A percentile compares a stretch with the other conserved stretches of the same genome.
Evolutionary conservation across 2,888 invertebrate genomes (phyloP).

Genomic region (Molorchus minor): DNA sequence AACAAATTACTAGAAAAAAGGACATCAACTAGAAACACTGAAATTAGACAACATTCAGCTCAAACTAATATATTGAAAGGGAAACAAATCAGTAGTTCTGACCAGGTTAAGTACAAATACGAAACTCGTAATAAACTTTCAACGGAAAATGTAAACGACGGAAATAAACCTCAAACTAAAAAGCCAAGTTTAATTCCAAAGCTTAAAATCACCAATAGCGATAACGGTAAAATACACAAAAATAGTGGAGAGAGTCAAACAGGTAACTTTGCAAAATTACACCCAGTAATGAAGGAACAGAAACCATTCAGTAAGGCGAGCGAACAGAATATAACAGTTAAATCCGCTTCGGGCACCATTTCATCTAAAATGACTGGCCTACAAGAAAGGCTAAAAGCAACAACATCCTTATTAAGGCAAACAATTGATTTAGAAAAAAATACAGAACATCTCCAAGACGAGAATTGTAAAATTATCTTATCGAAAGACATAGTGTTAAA

Average conservation of each 20-base stretch:
- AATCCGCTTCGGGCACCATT: conserved; percentile 10
- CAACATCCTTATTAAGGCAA: conserved; percentile 30
- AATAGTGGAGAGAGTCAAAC: background rate
- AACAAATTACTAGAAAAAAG: background rate
- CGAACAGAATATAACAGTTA: background rate
- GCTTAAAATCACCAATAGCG: conserved; percentile 7
- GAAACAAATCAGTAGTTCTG: too few relatives aligned
- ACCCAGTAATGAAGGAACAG: background rate
- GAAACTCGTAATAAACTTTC: too few relatives aligned
- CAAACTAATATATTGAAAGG: too few relatives aligned
- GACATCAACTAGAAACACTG: background rate
- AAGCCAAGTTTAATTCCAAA: conserved; percentile 33
- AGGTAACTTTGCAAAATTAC: background rate
- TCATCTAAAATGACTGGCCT: conserved; percentile 28
- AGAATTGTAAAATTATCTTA: background rate
- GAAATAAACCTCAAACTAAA: background rate
- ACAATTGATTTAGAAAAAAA: conserved; percentile 27
- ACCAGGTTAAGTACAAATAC: too few relatives aligned
- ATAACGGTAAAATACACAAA: background rate
- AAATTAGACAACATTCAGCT: too few relatives aligned
- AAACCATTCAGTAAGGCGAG: background rate
- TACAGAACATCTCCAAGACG: conserved; percentile 2
- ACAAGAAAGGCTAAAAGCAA: conserved; percentile 35
- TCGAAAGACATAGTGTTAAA: conserved; percentile 1
- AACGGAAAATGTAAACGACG: background rate